Conservation (phyloP, 1,140 invertebrate species). For the Drosophila tropicalis region DNA sequence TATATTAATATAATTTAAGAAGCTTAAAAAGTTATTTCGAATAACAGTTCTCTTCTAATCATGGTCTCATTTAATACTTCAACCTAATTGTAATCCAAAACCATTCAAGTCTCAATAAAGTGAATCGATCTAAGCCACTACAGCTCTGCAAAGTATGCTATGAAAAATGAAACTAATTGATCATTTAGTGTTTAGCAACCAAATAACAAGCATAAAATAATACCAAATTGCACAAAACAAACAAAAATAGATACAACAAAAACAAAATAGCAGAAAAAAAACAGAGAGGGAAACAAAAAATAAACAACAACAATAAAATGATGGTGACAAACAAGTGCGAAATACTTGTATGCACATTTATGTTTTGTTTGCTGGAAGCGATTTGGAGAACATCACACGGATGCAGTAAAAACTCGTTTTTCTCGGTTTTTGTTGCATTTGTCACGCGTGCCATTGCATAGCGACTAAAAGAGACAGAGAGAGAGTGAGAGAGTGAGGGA, state of each 20-base stretch:
- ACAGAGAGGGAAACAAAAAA: background rate
- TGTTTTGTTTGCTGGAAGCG: constrained; percentile 36
- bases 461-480: constrained; percentile 14
- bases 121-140: too few species aligned
- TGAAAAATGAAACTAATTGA: background rate
- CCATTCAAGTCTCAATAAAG: too few species aligned
- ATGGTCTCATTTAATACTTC: too few species aligned
- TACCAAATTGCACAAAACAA: background rate
- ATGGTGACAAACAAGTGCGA: constrained; percentile 35
- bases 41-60: too few species aligned
- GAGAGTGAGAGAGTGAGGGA: background rate
- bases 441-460: constrained; percentile 41
- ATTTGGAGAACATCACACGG: constrained; percentile 55
- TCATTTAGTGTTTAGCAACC: background rate
- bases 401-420: constrained; percentile 19
- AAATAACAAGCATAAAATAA: background rate
- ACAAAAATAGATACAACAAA: background rate
- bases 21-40: too few species aligned
- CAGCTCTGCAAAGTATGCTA: background rate
- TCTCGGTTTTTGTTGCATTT: constrained; percentile 26
- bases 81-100: too few species aligned
- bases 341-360: constrained; percentile 39
- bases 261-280: background rate
- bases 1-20: too few species aligned
- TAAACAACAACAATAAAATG: too few species aligned